Evolutionary conservation across 2,797 vertebrate species (phyloP).

Genomic region (Sebastolobus altivelis): DNA sequence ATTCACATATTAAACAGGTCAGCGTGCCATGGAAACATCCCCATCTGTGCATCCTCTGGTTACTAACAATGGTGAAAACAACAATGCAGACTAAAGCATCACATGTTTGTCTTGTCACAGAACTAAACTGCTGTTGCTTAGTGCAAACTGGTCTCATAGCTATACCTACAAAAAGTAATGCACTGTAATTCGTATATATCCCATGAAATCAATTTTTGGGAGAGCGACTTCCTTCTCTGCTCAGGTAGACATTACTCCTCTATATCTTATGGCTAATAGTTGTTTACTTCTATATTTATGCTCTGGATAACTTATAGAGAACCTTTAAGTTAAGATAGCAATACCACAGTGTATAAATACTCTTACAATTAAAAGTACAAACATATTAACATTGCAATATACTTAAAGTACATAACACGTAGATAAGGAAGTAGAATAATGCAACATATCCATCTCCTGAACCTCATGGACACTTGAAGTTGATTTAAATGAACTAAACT

Average conservation of each 20-base stretch:
- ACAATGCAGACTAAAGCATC: background rate
- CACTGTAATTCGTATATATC: no score
- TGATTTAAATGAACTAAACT: slow-evolving; percentile 1
- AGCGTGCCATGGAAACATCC: slow-evolving; percentile 23
- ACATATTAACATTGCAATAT: background rate
- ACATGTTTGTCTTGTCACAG: slow-evolving; percentile 8
- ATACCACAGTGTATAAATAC: background rate
- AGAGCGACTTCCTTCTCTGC: no score
- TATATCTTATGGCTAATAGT: background rate
- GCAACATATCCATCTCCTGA: background rate
- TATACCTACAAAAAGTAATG: no score
- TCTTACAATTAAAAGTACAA: background rate
- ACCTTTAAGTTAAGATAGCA: background rate
- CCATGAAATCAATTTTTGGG: no score
- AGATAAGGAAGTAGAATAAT: background rate
- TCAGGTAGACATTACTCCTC: no score
- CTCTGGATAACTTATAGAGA: no score
- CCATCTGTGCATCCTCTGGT: slow-evolving; percentile 30
- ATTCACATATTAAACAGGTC: slow-evolving; percentile 33
- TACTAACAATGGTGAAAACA: slow-evolving; percentile 13
- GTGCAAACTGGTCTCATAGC: background rate
- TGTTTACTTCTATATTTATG: no score
- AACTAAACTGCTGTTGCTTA: background rate
- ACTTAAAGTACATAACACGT: background rate
- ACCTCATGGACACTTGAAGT: background rate